Evolutionary conservation across 2,888 invertebrate genomes (phyloP), one percentile per base, ranked within the genome.

Genomic region (Spodoptera littoralis): DNA sequence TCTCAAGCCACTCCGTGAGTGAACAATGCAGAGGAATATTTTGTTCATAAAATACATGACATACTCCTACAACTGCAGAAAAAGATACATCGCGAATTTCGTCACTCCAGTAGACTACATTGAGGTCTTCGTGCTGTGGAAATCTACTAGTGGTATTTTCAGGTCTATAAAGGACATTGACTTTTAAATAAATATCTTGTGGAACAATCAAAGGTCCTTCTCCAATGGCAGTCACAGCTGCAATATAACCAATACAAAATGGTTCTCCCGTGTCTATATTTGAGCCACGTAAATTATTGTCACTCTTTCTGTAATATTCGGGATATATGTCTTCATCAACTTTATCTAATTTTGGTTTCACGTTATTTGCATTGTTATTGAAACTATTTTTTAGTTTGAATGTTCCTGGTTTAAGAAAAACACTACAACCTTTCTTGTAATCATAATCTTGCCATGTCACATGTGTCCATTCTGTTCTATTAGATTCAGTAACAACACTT

Each of bases 291-390:
- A 96, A 87, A 71, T 95, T 95, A 70, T 96, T 96, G 12, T 96
- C 95, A 48, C 95, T 96, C 90, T 98, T 98, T 60, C 98, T 95
- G 86, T 98, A 98, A 80, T 96, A 96, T 87, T 98, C 98, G 0
- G 98, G 96, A 84, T 97, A 98, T 42, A 96, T 85, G n/a, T 96
- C 95, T 85, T 97, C 97, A 88, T 98, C 97, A 1, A 96, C 95
- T 74, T 95, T 91, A 56, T 95, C 95, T 53, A 90, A 74, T 81
- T 92, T 94, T 0, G 81, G 71, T 80, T 89, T 92, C 12, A 75
- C 66, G 49, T 67, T 83, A 45, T 75, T 80, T 36, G 72, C 79
- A 11, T 66, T 64, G 57, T 66, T 82, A 12, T 67, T 77, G 13
- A 82, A 70, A 61, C 75, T 90, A 66, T 90, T 93, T 84, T 95